Base-by-base conservation (phyloP, 1,140 invertebrate genomes). In the Neodiprion lecontei region DNA sequence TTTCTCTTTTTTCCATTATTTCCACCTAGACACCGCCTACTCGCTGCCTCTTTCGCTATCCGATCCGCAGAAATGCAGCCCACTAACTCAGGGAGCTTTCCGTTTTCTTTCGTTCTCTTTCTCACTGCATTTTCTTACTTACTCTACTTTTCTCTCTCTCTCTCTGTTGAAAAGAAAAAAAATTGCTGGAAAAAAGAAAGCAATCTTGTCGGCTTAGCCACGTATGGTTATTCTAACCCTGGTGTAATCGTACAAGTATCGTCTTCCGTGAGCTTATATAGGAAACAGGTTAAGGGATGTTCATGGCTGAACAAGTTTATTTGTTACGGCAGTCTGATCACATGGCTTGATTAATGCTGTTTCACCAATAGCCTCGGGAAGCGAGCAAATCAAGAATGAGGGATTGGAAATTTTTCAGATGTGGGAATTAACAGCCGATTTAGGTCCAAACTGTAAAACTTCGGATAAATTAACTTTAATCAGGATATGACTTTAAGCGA, bases 131-230 rank as follows among this genome's bases (percentile, higher is more conserved):
- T 68, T 17, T 17, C 47, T 68, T 5, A 8, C 10, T 40, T 17
- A 40, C 11, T 14, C 1, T 68, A 68, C 21, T 68, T 68, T 68
- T 47, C 68, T 48, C 74, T 71, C 17, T 21, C 74, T 71, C 17
- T 21, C 17, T 21, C 17, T 78, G 72, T 73, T 40, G 49, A 73
- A 76, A 80, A 79, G 0, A 40, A 79, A 76, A 81, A 79, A 78
- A 78, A 77, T 81, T 77, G 75, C 74, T 74, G 50, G 75, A 76
- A 79, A 82, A 79, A 76, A 78, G 78, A 70, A 81, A 82, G 78
- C 81, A 83, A 82, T 81, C 79, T 82, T 76, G 12, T 65, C 69
- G 79, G 80, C 80, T 81, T 82, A 83, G 76, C 70, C 76, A 69
- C 53, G 77, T 21, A 21, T 7, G 67, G 67, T 23, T 69, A 28